Conservation (phyloP, 1,140 invertebrate species). For the Halyomorpha halys region DNA sequence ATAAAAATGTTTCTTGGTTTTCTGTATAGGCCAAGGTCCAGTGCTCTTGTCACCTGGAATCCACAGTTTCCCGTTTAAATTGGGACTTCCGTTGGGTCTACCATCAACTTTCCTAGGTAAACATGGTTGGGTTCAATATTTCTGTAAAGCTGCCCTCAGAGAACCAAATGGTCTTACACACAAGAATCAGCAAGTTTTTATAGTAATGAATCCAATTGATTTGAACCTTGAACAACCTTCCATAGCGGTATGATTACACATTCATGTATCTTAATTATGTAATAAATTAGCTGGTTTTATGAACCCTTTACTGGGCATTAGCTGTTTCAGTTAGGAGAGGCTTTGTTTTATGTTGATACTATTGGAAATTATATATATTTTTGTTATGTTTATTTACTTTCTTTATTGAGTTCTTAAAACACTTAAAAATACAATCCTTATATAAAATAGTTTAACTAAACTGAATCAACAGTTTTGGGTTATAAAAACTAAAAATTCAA, state of each 20-base stretch:
- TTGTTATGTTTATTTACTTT: not conserved
- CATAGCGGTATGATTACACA: conserved; percentile 57
- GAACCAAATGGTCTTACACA: conserved; percentile 84
- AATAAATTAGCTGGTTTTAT: no score
- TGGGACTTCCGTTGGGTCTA: conserved; percentile 77
- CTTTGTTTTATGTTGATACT: no score
- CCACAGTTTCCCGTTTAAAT: conserved; percentile 89
- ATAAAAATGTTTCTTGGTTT: conserved; percentile 20
- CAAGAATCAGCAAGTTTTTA: conserved; percentile 93
- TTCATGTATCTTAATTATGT: not conserved
- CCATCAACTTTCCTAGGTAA: conserved; percentile 89
- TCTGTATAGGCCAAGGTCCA: conserved; percentile 55
- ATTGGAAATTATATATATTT: no score
- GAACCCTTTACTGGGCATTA: not conserved
- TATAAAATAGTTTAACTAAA: not conserved
- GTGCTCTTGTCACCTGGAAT: conserved; percentile 84
- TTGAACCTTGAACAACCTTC: conserved; percentile 81
- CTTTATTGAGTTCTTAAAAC: not conserved
- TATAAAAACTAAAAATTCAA: no score
- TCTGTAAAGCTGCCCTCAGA: conserved; percentile 78
- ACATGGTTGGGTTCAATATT: conserved; percentile 93
- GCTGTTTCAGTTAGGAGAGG: no score
- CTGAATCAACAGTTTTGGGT: not conserved
- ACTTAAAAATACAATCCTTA: not conserved
- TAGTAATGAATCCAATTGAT: conserved; percentile 93